Evolutionary conservation across 1,140 invertebrate species (phyloP).

Genomic region (Zaprionus vittiger): DNA sequence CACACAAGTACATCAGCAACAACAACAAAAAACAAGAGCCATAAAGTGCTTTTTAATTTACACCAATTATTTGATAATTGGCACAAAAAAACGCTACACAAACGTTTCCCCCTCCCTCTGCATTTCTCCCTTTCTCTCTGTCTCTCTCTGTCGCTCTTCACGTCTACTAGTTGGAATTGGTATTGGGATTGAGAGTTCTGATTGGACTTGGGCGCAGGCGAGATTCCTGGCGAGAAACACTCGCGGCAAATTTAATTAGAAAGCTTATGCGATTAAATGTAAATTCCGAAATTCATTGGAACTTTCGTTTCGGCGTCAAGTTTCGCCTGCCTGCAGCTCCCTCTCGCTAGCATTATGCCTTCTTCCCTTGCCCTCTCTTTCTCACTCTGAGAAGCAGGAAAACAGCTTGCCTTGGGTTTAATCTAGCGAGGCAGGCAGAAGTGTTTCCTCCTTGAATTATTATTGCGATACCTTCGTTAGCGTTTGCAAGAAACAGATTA

Average conservation of each 20-base stretch:
- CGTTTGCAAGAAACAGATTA: background rate
- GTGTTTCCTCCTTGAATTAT: constrained; percentile 20
- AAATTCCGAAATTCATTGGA: constrained; percentile 15
- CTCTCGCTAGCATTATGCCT: background rate
- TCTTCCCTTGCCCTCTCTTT: background rate
- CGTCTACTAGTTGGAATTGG: constrained; percentile 19
- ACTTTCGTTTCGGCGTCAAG: constrained; percentile 5
- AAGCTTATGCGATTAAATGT: constrained; percentile 17
- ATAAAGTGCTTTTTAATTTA: constrained; percentile 67
- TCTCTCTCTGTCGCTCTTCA: background rate
- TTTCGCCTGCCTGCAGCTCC: background rate
- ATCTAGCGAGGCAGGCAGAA: constrained; percentile 6
- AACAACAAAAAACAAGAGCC: constrained; percentile 18
- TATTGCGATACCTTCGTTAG: constrained; percentile 15
- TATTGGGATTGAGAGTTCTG: constrained; percentile 1
- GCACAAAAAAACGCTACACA: background rate
- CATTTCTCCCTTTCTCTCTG: background rate
- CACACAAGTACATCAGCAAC: constrained; percentile 2
- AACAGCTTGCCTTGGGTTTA: background rate
- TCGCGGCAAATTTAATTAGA: constrained; percentile 7
- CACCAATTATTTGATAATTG: constrained; percentile 67
- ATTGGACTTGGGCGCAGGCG: background rate
- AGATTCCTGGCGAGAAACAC: background rate
- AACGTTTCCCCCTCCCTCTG: background rate
- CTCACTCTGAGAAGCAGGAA: background rate